phyloP scores from a whole-genome alignment of 1,140 invertebrate species.

The Magallana gigas region DNA sequence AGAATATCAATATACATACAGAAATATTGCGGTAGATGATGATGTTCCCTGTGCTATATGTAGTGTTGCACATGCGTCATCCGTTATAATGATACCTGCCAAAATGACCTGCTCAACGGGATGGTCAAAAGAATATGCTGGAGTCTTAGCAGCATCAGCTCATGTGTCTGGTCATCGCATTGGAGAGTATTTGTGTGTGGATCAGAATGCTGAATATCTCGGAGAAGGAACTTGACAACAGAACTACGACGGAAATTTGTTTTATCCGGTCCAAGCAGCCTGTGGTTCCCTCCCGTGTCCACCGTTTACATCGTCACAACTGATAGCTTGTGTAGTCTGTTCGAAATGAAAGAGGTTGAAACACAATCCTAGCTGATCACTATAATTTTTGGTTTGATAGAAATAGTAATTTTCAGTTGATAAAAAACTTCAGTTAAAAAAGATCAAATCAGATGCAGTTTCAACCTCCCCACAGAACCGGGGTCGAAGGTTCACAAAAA shows the following conservation, averaged over 20 bases:
- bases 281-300: constrained; percentile 49
- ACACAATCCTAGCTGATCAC: too few species aligned
- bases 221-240: background rate
- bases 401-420: too few species aligned
- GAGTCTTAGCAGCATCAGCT: background rate
- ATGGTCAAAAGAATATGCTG: constrained; percentile 3
- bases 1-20: constrained; percentile 34
- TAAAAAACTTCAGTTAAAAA: too few species aligned
- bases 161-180: rapidly evolving
- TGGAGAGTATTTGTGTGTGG: background rate
- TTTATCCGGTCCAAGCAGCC: constrained; percentile 19
- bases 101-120: background rate
- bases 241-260: constrained; percentile 30
- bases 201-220: background rate
- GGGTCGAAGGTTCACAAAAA: too few species aligned
- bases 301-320: constrained; percentile 6
- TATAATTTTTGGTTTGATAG: too few species aligned
- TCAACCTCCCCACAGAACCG: too few species aligned
- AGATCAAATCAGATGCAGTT: too few species aligned
- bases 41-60: background rate
- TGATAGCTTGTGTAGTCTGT: constrained; percentile 43
- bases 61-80: too few species aligned
- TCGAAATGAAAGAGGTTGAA: constrained; percentile 3
- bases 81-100: constrained; percentile 32
- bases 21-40: background rate